A percentile compares a stretch with the other conserved stretches of the same genome.
Conservation (phyloP, 1,140 invertebrate species). For the Whitmania pigra region DNA sequence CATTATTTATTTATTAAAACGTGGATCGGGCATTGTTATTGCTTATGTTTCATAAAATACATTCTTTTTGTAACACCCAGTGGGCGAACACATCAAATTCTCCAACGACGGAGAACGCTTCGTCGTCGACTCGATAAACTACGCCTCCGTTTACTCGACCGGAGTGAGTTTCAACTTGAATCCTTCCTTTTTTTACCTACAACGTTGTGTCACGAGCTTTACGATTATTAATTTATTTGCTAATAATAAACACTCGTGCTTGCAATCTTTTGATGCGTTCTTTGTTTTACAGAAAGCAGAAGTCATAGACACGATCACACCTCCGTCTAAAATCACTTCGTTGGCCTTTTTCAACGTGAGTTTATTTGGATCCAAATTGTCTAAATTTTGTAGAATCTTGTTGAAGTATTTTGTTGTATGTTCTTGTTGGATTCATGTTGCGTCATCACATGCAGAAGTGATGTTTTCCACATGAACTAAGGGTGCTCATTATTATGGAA, state of each 20-base stretch:
- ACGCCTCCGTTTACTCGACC: constrained; percentile 63
- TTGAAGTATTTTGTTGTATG: no score
- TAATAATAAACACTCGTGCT: background rate
- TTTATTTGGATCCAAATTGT: constrained; percentile 5
- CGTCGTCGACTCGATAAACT: constrained; percentile 55
- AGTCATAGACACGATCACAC: constrained; percentile 24
- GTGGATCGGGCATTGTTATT: no score
- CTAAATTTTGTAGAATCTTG: no score
- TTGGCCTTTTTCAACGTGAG: constrained; percentile 20
- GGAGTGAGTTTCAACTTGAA: constrained; percentile 34
- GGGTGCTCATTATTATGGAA: no score
- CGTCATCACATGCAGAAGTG: no score
- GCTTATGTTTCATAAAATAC: no score
- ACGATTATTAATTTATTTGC: no score
- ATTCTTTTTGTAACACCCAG: constrained; percentile 24
- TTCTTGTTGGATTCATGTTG: constrained; percentile 28
- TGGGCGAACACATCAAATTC: constrained; percentile 43
- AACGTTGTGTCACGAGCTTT: no score
- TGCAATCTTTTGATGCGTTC: background rate
- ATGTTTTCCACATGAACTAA: no score
- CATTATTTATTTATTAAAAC: no score
- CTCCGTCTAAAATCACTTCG: constrained; percentile 23
- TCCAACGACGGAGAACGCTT: constrained; percentile 58
- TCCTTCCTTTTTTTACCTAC: no score
- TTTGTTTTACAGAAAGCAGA: constrained; percentile 28